Percentiles rank a stretch among this genome's conserved stretches.
Evolutionary conservation across 2,113 vertebrate genomes (phyloP).

Genomic region (Paraplagusia blochii): DNA sequence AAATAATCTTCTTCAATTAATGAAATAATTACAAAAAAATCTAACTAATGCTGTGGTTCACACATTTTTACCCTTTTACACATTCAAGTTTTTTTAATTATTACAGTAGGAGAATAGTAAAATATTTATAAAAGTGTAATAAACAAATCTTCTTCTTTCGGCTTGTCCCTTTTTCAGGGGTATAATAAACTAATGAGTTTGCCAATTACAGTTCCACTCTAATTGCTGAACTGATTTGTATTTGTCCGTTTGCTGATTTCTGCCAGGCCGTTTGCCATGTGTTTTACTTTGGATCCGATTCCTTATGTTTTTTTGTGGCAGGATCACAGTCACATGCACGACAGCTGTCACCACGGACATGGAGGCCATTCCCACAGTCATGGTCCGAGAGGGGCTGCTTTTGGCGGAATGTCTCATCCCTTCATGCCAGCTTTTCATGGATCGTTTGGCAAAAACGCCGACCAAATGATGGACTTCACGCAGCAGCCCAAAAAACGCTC

Average conservation of each 20-base stretch:
- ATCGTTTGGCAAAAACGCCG: slow-evolving; percentile 46
- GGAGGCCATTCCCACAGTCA: slow-evolving; percentile 70
- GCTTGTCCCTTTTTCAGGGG: too few relatives aligned
- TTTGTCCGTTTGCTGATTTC: not conserved
- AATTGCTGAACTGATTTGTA: not conserved
- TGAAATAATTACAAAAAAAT: too few relatives aligned
- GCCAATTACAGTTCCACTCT: too few relatives aligned
- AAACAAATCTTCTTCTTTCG: too few relatives aligned
- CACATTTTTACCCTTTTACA: too few relatives aligned
- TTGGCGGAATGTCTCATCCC: slow-evolving; percentile 47
- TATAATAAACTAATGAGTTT: too few relatives aligned
- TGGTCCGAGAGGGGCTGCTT: slow-evolving; percentile 60
- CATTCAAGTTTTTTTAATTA: too few relatives aligned
- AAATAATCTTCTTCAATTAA: too few relatives aligned
- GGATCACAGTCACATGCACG: slow-evolving; percentile 60
- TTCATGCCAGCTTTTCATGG: slow-evolving; percentile 59
- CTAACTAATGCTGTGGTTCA: too few relatives aligned
- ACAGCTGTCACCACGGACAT: slow-evolving; percentile 69
- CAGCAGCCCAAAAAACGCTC: slow-evolving; percentile 76
- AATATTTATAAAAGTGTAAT: too few relatives aligned
- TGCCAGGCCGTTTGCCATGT: not conserved
- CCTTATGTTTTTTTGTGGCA: slow-evolving; percentile 24
- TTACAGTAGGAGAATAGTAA: too few relatives aligned
- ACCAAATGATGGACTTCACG: slow-evolving; percentile 60
- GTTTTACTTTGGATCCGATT: not conserved